These are phyloP conservation scores for Pachypeltis micranthus DNA, from an alignment of 1,140 invertebrate genomes.

Conservation along the genomic window DNA sequence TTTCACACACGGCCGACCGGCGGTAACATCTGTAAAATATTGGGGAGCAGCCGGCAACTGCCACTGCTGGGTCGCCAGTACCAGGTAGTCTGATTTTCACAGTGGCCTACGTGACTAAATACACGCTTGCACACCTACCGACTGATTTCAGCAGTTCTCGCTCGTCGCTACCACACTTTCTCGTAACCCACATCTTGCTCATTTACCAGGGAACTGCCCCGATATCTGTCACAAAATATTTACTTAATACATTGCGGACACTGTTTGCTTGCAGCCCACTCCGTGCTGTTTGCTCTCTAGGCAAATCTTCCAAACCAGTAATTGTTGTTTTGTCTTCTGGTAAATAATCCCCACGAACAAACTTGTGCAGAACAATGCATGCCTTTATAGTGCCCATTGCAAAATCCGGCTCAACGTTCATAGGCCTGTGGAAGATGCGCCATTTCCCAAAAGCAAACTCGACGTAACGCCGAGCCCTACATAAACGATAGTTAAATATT, in stretches of 20 bases:
- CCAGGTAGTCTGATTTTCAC: too few species aligned
- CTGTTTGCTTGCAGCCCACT: constrained; percentile 22
- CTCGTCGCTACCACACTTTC: too few species aligned
- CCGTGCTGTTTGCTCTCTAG: constrained; percentile 16
- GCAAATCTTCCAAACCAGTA: constrained; percentile 24
- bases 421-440: constrained; percentile 28
- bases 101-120: too few species aligned
- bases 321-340: constrained; percentile 23
- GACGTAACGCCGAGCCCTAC: constrained; percentile 27
- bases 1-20: too few species aligned
- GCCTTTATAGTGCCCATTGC: constrained; percentile 26
- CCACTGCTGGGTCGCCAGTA: too few species aligned
- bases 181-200: constrained; percentile 17
- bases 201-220: constrained; percentile 23
- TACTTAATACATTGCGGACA: constrained; percentile 15
- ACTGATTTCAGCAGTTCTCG: too few species aligned
- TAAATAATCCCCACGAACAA: constrained; percentile 26
- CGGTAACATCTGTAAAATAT: too few species aligned
- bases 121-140: too few species aligned
- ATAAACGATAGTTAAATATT: constrained; percentile 34
- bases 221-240: constrained; percentile 18
- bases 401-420: constrained; percentile 27
- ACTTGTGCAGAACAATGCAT: constrained; percentile 29
- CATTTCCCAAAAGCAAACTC: constrained; percentile 31
- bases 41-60: too few species aligned